These are phyloP conservation scores for Calliscelio sp. DNA, from an alignment of 2,888 invertebrate species.

Conservation along the genomic window DNA sequence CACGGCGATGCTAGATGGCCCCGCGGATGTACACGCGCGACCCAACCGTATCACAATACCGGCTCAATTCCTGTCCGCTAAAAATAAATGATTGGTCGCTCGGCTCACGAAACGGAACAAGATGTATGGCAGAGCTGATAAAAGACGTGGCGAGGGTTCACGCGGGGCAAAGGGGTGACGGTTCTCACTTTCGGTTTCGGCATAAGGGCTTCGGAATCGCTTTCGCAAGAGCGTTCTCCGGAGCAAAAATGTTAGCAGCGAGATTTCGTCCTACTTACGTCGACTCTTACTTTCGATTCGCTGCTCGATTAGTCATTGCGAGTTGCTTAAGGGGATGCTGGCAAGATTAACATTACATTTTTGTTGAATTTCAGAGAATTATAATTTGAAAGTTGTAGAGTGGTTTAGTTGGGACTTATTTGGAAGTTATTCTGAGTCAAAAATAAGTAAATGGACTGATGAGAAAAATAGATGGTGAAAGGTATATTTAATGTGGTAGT, in stretches of 20 bases:
- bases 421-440: too few relatives aligned
- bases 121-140: constrained; percentile 44
- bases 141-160: constrained; percentile 3
- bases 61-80: background rate
- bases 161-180: constrained; percentile 23
- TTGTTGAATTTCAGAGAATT: too few relatives aligned
- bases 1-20: constrained; percentile 18
- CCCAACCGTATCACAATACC: too few relatives aligned
- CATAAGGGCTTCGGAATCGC: constrained; percentile 72
- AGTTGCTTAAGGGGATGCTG: too few relatives aligned
- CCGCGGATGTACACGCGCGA: constrained; percentile 38
- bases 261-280: constrained; percentile 77
- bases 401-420: too few relatives aligned
- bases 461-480: too few relatives aligned
- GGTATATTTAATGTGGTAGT: too few relatives aligned
- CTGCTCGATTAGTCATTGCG: constrained; percentile 7
- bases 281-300: constrained; percentile 50
- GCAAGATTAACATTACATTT: too few relatives aligned
- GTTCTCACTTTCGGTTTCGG: constrained; percentile 59
- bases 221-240: constrained; percentile 81
- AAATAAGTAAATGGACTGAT: too few relatives aligned
- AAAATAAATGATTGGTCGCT: constrained; percentile 23
- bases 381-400: too few relatives aligned
- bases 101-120: background rate
- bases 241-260: constrained; percentile 60